Percentiles rank a stretch among this genome's conserved stretches.
Evolutionary conservation across 2,797 vertebrate genomes (phyloP).

Genomic region (Falco concolor): DNA sequence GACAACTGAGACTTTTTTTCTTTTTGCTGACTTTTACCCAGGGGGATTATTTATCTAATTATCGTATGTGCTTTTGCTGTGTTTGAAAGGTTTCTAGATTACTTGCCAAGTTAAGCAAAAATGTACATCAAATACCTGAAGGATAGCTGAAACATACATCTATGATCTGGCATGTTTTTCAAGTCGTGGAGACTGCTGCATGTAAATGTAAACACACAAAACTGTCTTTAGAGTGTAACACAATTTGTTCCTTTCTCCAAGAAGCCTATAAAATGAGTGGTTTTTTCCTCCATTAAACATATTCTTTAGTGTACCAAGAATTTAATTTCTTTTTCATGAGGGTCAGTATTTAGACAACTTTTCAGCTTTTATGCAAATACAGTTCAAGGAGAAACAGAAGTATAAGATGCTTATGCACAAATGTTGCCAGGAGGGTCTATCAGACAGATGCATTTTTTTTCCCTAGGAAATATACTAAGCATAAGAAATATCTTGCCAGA

Average conservation of each 20-base stretch:
- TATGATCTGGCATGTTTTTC: neutral
- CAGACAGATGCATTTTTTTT: neutral
- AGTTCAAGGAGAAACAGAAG: neutral
- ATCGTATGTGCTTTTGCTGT: neutral
- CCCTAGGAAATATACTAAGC: neutral
- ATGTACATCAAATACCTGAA: neutral
- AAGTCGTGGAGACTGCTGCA: neutral
- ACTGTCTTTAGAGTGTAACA: neutral
- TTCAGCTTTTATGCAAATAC: neutral
- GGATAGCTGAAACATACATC: neutral
- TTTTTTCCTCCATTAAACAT: neutral
- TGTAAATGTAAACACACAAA: neutral
- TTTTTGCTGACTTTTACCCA: neutral
- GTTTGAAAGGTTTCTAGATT: neutral
- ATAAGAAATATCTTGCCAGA: neutral
- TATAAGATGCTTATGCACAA: neutral
- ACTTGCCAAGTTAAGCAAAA: neutral
- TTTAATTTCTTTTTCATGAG: neutral
- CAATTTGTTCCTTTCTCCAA: neutral
- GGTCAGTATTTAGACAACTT: neutral
- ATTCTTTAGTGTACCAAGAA: neutral
- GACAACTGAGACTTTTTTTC: accelerated
- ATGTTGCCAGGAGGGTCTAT: neutral
- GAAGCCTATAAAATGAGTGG: neutral
- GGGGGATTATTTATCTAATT: neutral